Conservation (phyloP, 1,140 invertebrate species). For the Aplysia californica region DNA sequence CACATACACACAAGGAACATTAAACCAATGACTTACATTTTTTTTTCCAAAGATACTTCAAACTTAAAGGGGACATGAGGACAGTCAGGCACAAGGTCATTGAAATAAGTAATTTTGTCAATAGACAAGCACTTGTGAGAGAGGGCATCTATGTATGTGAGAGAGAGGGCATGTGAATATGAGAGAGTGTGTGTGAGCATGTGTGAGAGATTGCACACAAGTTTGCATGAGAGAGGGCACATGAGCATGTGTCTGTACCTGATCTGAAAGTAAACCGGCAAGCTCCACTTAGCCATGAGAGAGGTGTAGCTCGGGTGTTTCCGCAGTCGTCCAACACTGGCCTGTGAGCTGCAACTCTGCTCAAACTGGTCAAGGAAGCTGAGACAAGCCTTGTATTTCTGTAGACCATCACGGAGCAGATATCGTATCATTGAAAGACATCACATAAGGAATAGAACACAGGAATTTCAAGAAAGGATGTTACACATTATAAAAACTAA, state of each 20-base stretch:
- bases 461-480: not conserved
- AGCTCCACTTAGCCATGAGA: slow-evolving; percentile 90
- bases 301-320: slow-evolving; percentile 65
- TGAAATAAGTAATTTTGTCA: too few relatives aligned
- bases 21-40: not conserved
- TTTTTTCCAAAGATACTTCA: not conserved
- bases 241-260: slow-evolving; percentile 64
- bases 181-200: slow-evolving; percentile 33
- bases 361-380: slow-evolving; percentile 84
- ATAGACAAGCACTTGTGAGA: not conserved
- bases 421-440: too few relatives aligned
- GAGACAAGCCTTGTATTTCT: slow-evolving; percentile 83
- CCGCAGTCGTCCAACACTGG: slow-evolving; percentile 66
- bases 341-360: slow-evolving; percentile 72
- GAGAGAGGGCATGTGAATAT: not conserved
- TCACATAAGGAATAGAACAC: not conserved
- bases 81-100: too few relatives aligned
- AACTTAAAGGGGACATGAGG: slow-evolving; percentile 66
- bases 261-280: slow-evolving; percentile 96
- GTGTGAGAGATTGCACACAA: not conserved
- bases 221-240: not conserved
- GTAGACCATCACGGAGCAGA: slow-evolving; percentile 27
- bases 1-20: not conserved
- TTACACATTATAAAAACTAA: not conserved
- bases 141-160: not conserved